Evolutionary conservation across 2,888 invertebrate genomes (phyloP), one percentile per base, ranked within the genome.

Genomic region (Acrobasis repandana): DNA sequence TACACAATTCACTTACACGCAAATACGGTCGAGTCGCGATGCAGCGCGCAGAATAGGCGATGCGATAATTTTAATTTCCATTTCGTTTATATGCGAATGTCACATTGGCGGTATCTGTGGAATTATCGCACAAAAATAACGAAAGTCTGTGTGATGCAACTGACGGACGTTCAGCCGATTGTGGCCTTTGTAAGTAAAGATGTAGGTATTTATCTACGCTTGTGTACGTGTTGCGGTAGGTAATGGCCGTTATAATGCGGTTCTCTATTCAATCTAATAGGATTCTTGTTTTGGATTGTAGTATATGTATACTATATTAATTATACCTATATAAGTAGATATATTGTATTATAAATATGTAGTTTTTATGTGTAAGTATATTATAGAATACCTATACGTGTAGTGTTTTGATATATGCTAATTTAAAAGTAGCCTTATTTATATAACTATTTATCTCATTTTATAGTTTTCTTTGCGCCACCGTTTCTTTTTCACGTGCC

Each of bases 41-140:
- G 86, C 88, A 85, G 73, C 80, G 78, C 82, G 85, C 86, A 83
- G 79, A 84, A 86, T 85, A 86, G 79, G 79, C 81, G 77, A 76
- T 67, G 71, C 80, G 84, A 83, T 83, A 73, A 85, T 84, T 86
- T 86, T 85, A 79, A 88, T 88, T 90, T 89, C 83, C 82, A 86
- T 88, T 90, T 88, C 87, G 75, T 87, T 87, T 83, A 74, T 83
- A 74, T 70, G 83, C 80, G 80, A 83, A 82, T 83, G 82, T 82
- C 79, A 83, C 81, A 79, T 79, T 82, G 81, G 43, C 63, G 56
- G 61, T 64, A 66, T 64, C 64, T 62, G 57, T 60, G 48, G 62
- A 56, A 60, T 64, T 62, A 60, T 63, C 62, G 49, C 49, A 56
- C 59, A 54, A 63, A 65, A 65, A 65, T 62, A 65, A 36, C 54